Conservation (phyloP, 1,140 invertebrate genomes). For the Prorops nasuta region DNA sequence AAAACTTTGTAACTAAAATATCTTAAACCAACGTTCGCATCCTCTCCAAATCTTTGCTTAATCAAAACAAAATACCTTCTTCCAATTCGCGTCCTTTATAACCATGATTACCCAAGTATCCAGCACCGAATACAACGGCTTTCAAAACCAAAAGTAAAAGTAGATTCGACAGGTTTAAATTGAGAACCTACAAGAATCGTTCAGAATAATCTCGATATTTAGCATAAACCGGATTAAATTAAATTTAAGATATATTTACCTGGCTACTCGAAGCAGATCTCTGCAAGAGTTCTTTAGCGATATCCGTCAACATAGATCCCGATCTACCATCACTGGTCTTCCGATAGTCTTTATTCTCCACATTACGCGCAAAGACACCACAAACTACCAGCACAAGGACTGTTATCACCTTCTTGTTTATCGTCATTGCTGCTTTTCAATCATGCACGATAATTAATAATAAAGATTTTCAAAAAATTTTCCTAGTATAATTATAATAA, state of each 20-base stretch:
- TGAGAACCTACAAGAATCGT: conserved; percentile 65
- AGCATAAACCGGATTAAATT: conserved; percentile 9
- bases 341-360: conserved; percentile 14
- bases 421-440: no score
- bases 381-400: conserved; percentile 23
- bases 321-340: conserved; percentile 14
- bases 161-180: conserved; percentile 79
- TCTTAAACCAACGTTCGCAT: no score
- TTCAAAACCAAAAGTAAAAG: conserved; percentile 77
- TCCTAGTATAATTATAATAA: no score
- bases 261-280: conserved; percentile 65
- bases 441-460: no score
- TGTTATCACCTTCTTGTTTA: conserved; percentile 17
- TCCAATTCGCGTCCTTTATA: conserved; percentile 37
- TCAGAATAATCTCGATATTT: not conserved
- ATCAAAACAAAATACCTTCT: conserved; percentile 44
- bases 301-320: conserved; percentile 57
- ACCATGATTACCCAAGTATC: conserved; percentile 65
- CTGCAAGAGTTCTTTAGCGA: conserved; percentile 67
- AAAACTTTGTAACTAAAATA: no score
- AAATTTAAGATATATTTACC: conserved; percentile 41
- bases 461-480: no score
- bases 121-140: conserved; percentile 76
- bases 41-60: no score
- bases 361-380: conserved; percentile 22